Percentiles rank a stretch among this genome's conserved stretches.
Conservation (phyloP, 2,797 vertebrate genomes). For the Delichon dasypus region DNA sequence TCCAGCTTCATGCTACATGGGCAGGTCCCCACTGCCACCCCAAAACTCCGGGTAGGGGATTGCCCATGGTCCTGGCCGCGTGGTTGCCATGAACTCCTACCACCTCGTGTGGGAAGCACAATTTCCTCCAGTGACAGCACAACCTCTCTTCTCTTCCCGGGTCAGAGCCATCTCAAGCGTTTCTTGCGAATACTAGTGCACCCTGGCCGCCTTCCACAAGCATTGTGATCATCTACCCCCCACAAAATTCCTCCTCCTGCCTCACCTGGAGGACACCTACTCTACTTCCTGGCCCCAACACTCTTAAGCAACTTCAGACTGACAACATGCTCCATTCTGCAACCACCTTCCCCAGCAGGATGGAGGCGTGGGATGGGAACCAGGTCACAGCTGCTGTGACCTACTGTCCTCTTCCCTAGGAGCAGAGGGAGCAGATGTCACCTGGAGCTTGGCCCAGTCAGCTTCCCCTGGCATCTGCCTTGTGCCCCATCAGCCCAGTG, state of each 20-base stretch:
- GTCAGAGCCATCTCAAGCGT: background rate
- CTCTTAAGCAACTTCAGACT: conserved; percentile 18
- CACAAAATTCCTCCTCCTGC: background rate
- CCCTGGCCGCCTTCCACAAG: background rate
- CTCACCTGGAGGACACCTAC: background rate
- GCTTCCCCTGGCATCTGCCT: background rate
- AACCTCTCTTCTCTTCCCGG: background rate
- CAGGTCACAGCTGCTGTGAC: conserved; percentile 26
- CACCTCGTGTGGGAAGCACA: background rate
- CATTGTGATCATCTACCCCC: background rate
- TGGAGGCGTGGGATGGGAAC: background rate
- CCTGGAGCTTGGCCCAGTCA: rapidly evolving
- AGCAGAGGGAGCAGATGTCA: background rate
- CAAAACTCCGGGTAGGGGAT: background rate
- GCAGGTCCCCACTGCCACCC: background rate
- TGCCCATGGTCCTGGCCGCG: rapidly evolving
- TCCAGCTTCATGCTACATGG: background rate
- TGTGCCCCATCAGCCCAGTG: background rate
- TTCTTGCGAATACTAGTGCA: background rate
- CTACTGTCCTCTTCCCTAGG: background rate
- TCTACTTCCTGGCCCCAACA: background rate
- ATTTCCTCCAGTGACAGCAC: background rate
- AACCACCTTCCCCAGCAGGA: background rate
- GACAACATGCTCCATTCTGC: background rate
- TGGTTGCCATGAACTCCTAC: rapidly evolving